Percentiles rank a stretch among this genome's conserved stretches.
These are phyloP conservation scores for Drymodes brunneopygia DNA, from an alignment of 2,113 vertebrate species.

Conservation along the genomic window DNA sequence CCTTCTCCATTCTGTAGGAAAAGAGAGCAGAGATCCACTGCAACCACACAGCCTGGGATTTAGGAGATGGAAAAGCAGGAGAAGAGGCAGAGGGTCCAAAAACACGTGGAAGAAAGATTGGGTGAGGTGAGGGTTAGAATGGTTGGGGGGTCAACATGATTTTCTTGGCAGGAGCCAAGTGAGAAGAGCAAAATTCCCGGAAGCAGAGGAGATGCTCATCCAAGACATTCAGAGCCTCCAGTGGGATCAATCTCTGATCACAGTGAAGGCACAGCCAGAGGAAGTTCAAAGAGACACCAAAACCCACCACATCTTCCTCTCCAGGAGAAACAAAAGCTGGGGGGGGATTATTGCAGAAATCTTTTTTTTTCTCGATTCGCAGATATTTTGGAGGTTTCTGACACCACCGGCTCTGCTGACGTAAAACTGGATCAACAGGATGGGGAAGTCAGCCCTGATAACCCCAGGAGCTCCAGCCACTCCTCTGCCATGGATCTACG, in stretches of 20 bases:
- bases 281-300: background rate
- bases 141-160: background rate
- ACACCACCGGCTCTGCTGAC: background rate
- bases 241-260: background rate
- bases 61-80: background rate
- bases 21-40: background rate
- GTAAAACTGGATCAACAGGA: background rate
- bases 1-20: background rate
- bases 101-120: background rate
- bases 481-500: background rate
- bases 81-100: background rate
- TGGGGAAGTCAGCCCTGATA: slow-evolving; percentile 4
- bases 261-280: background rate
- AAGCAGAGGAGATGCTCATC: background rate
- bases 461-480: background rate
- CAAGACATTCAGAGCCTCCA: background rate
- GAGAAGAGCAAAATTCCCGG: background rate
- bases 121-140: background rate
- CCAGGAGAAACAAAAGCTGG: fast-evolving
- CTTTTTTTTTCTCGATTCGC: background rate
- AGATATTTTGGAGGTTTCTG: background rate
- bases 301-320: background rate
- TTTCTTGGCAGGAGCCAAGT: background rate
- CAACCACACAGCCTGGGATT: background rate
- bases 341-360: too few species aligned